phyloP scores from a whole-genome alignment of 1,140 invertebrate species.

The Microplitis demolitor region DNA sequence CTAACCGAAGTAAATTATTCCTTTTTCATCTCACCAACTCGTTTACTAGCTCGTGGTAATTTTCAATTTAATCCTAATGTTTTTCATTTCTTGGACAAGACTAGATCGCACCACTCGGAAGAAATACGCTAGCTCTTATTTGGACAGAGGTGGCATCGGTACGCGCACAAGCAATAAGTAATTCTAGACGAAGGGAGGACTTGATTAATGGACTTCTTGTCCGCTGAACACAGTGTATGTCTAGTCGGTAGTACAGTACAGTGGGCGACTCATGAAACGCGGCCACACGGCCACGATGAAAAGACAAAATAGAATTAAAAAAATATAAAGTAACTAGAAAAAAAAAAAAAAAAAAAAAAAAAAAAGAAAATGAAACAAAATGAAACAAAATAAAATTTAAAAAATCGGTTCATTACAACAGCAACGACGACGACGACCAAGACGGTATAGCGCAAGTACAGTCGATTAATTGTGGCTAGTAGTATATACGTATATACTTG shows the following conservation, averaged over 20 bases:
- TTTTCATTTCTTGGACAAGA: background rate
- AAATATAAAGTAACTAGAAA: background rate
- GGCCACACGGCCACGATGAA: background rate
- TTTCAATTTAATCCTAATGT: conserved; percentile 11
- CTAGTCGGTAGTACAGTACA: conserved; percentile 8
- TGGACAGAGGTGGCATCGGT: background rate
- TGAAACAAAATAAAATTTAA: too few species aligned
- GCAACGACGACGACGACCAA: conserved; percentile 17
- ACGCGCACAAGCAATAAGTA: conserved; percentile 1
- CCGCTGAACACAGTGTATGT: conserved; percentile 21
- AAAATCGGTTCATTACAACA: conserved; percentile 27
- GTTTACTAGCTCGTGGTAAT: background rate
- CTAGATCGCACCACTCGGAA: background rate
- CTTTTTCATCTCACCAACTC: background rate
- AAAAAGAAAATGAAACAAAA: too few species aligned
- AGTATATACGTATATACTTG: conserved; percentile 10
- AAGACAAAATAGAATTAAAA: background rate
- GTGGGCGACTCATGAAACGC: background rate
- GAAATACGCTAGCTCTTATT: background rate
- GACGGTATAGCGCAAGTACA: conserved; percentile 25
- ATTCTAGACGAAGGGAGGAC: conserved; percentile 14
- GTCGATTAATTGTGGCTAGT: conserved; percentile 33
- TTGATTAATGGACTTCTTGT: conserved; percentile 39
- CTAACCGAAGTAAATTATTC: background rate
- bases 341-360: background rate